phyloP scores from a whole-genome alignment of 2,113 vertebrate genomes.

The Ptilorrhoa leucosticta region DNA sequence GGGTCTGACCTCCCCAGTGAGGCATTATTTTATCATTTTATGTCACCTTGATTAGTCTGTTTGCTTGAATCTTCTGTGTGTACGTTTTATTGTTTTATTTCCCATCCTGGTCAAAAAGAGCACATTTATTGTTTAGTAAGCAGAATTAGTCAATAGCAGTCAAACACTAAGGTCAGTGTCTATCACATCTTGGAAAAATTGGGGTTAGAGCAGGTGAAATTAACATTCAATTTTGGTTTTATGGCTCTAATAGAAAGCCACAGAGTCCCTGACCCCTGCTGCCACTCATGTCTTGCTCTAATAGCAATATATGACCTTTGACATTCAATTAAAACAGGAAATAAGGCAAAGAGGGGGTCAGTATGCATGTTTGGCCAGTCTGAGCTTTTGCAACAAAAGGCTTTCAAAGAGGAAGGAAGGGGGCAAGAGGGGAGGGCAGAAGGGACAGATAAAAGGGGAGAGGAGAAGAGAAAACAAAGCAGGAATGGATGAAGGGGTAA shows the following conservation, averaged over 20 bases:
- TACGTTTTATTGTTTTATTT: conserved; percentile 64
- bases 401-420: neutral
- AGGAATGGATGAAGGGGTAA: neutral
- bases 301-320: conserved; percentile 69
- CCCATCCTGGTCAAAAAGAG: conserved; percentile 46
- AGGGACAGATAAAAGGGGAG: neutral
- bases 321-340: conserved; percentile 76
- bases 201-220: conserved; percentile 79
- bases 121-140: conserved; percentile 71
- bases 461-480: neutral
- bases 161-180: conserved; percentile 76
- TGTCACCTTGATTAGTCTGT: conserved; percentile 49
- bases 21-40: conserved; percentile 64
- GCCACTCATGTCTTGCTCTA: conserved; percentile 70
- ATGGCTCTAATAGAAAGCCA: conserved; percentile 70
- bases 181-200: conserved; percentile 73
- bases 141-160: conserved; percentile 73
- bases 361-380: conserved; percentile 55
- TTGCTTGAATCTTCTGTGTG: conserved; percentile 40
- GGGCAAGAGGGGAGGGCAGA: neutral
- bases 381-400: conserved; percentile 48
- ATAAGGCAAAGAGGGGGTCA: conserved; percentile 70
- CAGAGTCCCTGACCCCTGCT: conserved; percentile 68
- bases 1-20: conserved; percentile 28
- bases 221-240: conserved; percentile 75